These are phyloP conservation scores for Porites evermanni DNA, from an alignment of 92 coral and sea anemone genomes.

Conservation along the genomic window DNA sequence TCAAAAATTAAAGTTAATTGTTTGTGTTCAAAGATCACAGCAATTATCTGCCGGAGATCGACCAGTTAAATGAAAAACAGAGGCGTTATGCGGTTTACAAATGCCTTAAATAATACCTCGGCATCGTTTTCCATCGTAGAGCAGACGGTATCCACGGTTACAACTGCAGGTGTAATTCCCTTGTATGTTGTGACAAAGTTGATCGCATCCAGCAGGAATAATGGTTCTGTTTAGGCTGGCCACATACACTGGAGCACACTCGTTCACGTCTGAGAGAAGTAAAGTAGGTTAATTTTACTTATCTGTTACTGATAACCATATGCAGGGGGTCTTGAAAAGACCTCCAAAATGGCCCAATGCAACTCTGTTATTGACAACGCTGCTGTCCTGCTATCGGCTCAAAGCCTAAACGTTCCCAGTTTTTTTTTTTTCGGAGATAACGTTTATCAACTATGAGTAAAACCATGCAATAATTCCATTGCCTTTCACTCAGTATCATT, in stretches of 20 bases:
- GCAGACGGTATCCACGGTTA: not conserved
- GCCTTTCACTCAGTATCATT: too few species aligned
- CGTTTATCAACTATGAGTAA: too few species aligned
- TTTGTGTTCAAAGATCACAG: too few species aligned
- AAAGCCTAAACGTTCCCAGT: too few species aligned
- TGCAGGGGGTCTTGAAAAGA: too few species aligned
- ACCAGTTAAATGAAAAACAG: not conserved
- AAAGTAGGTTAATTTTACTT: not conserved
- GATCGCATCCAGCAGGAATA: constrained; percentile 19
- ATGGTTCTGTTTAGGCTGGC: constrained; percentile 9
- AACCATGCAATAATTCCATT: too few species aligned
- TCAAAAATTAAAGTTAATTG: not conserved
- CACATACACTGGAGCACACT: constrained; percentile 13
- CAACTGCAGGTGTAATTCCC: constrained; percentile 37
- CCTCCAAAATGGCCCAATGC: too few species aligned
- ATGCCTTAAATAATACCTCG: not conserved
- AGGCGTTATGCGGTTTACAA: not conserved
- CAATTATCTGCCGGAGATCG: too few species aligned
- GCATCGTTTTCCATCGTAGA: not conserved
- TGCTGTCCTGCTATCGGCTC: too few species aligned
- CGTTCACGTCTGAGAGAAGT: constrained; percentile 8
- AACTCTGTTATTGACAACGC: too few species aligned
- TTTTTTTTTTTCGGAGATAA: too few species aligned
- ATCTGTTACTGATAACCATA: not conserved
- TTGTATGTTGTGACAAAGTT: constrained; percentile 21